These are phyloP conservation scores for Phlogophora meticulosa DNA, from an alignment of 2,888 invertebrate species.

Conservation along the genomic window DNA sequence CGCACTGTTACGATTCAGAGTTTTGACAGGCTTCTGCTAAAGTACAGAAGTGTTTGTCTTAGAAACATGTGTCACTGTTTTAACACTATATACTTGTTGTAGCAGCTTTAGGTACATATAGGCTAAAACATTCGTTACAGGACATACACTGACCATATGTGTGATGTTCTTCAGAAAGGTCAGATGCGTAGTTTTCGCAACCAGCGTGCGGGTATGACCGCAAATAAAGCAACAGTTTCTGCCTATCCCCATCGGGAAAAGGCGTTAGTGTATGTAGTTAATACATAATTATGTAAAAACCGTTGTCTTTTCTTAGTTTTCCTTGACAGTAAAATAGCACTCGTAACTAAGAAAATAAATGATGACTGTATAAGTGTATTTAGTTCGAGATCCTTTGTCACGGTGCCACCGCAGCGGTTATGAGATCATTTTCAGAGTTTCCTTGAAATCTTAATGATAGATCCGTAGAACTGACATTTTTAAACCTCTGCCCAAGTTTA, in stretches of 20 bases:
- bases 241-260: too few relatives aligned
- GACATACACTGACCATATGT: too few relatives aligned
- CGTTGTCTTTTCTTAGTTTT: not conserved
- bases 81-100: conserved; percentile 22
- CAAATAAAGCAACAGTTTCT: too few relatives aligned
- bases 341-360: not conserved
- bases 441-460: not conserved
- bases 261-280: too few relatives aligned
- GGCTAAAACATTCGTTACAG: not conserved
- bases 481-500: not conserved
- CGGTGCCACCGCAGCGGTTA: conserved; percentile 1
- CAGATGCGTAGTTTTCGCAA: too few relatives aligned
- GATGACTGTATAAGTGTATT: not conserved
- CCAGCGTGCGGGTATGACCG: too few relatives aligned
- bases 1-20: conserved; percentile 40
- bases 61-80: conserved; percentile 33
- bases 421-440: conserved; percentile 22
- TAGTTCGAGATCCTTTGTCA: conserved; percentile 11
- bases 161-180: too few relatives aligned
- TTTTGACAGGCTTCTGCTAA: conserved; percentile 55
- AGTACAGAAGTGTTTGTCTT: conserved; percentile 33
- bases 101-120: not conserved
- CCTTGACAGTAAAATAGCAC: not conserved
- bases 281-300: not conserved
- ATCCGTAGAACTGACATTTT: not conserved